A percentile compares a stretch with the other conserved stretches of the same genome.
Conservation (phyloP, 1,140 invertebrate species). For the Bombus waltoni region DNA sequence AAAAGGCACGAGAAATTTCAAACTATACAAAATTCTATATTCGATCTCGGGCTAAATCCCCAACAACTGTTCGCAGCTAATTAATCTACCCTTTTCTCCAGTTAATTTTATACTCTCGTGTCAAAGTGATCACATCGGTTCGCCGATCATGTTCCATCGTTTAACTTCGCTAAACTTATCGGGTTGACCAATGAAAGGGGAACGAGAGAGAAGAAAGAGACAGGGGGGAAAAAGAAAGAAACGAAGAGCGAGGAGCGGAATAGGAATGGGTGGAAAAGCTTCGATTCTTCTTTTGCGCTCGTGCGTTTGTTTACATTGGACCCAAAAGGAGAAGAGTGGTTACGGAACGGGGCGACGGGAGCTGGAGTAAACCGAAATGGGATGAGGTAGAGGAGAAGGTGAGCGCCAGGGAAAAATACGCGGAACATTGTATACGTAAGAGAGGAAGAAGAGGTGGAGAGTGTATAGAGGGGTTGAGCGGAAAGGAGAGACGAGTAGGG, state of each 20-base stretch:
- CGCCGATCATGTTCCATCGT: slow-evolving; percentile 41
- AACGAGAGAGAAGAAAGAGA: not conserved
- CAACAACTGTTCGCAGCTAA: not conserved
- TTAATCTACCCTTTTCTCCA: not conserved
- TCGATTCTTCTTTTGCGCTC: slow-evolving; percentile 66
- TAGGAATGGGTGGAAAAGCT: slow-evolving; percentile 43
- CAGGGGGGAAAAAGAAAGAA: not conserved
- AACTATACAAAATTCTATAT: not conserved
- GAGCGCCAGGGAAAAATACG: slow-evolving; percentile 56
- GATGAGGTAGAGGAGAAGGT: not conserved
- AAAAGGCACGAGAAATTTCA: not conserved
- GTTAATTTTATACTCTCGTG: slow-evolving; percentile 40
- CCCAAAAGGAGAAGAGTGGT: slow-evolving; percentile 53
- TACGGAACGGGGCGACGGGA: not conserved
- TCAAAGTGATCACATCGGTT: slow-evolving; percentile 39
- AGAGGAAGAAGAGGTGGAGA: slow-evolving; percentile 20
- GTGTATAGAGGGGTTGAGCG: slow-evolving; percentile 19
- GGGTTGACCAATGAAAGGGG: not conserved
- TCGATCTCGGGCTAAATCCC: not conserved
- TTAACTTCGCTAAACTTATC: slow-evolving; percentile 59
- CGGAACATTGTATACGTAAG: slow-evolving; percentile 51
- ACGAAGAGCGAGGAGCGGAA: not conserved
- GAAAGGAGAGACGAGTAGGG: not conserved
- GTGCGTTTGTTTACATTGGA: slow-evolving; percentile 72
- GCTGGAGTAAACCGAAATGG: not conserved